phyloP scores from a whole-genome alignment of 2,888 invertebrate species.

The Willowsia nigromaculata region DNA sequence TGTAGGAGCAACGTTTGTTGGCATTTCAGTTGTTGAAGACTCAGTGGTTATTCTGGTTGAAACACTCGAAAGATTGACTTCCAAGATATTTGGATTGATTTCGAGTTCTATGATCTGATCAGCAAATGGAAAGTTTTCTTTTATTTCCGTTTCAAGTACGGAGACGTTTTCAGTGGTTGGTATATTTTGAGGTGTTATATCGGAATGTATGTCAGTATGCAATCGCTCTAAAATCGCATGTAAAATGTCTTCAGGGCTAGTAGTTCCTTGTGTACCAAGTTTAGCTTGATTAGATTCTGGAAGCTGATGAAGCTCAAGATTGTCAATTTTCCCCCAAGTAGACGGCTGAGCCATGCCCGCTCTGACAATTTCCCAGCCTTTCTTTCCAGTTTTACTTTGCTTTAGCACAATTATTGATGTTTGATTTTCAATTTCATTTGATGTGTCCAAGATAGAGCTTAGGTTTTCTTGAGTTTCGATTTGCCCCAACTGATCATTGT shows the following conservation, averaged over 20 bases:
- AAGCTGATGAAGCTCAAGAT: not conserved
- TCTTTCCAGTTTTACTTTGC: not conserved
- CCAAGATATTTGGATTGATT: not conserved
- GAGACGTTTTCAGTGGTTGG: not conserved
- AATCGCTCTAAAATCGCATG: not conserved
- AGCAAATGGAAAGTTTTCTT: not conserved
- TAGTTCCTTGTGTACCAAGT: not conserved
- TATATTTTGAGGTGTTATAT: not conserved
- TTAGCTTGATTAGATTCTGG: not conserved
- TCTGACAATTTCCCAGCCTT: constrained; percentile 27
- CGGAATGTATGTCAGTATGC: not conserved
- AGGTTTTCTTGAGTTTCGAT: not conserved
- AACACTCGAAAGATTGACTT: not conserved
- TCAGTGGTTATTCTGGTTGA: not conserved
- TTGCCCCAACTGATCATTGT: not conserved
- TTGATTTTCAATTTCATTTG: not conserved
- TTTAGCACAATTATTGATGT: constrained; percentile 9
- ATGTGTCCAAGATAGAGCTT: not conserved
- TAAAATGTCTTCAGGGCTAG: constrained; percentile 1
- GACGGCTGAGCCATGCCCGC: not conserved
- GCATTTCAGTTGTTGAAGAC: too few relatives aligned
- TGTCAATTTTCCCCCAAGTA: not conserved
- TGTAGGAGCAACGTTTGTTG: too few relatives aligned
- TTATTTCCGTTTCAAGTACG: too few relatives aligned
- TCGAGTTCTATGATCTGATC: not conserved